A percentile compares a stretch with the other conserved stretches of the same genome.
Evolutionary conservation across 2,888 invertebrate species (phyloP).

Genomic region (Masnerella sp.): DNA sequence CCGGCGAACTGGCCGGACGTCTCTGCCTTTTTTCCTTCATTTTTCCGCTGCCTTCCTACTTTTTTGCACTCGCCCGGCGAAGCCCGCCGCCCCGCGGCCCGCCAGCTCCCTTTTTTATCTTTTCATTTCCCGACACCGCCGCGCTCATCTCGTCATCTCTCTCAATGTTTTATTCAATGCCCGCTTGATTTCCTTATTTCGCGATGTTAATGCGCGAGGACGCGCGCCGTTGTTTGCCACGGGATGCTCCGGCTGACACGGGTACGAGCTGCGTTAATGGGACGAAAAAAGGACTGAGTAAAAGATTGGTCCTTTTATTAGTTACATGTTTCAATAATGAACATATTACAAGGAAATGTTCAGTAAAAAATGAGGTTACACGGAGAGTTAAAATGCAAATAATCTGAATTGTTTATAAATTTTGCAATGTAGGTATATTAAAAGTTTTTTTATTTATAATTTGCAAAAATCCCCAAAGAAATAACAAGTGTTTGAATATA

Average conservation of each 20-base stretch:
- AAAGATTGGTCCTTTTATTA: no score
- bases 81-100: conserved; percentile 21
- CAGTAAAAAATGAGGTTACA: no score
- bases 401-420: no score
- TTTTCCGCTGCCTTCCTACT: conserved; percentile 46
- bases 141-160: conserved; percentile 38
- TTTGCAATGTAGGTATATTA: no score
- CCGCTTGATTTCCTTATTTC: conserved; percentile 15
- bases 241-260: neutral
- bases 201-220: neutral
- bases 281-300: no score
- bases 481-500: no score
- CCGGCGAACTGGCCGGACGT: conserved; percentile 61
- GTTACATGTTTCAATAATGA: no score
- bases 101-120: conserved; percentile 6
- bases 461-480: no score
- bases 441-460: no score
- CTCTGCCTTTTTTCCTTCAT: conserved; percentile 53
- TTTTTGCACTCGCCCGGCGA: conserved; percentile 41
- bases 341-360: no score
- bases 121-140: conserved; percentile 29
- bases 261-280: no score
- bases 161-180: conserved; percentile 37
- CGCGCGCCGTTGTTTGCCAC: neutral
- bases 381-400: no score